Percentiles rank a stretch among this genome's conserved stretches.
These are phyloP conservation scores for Dipus sagitta DNA, from an alignment of 2,797 vertebrate species.

Conservation along the genomic window DNA sequence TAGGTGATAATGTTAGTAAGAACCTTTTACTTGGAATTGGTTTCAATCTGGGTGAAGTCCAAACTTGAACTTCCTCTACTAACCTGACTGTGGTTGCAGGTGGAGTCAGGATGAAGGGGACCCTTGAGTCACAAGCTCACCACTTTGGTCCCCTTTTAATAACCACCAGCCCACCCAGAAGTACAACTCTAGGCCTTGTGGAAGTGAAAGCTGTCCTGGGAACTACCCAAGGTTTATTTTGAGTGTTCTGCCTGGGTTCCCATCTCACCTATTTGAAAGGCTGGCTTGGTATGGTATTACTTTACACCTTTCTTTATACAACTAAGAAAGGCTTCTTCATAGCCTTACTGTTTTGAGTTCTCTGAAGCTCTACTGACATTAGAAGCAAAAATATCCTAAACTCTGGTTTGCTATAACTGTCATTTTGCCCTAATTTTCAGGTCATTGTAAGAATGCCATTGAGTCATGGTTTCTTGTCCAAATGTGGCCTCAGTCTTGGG, in stretches of 20 bases:
- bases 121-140: neutral
- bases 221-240: neutral
- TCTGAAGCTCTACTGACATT: neutral
- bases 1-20: neutral
- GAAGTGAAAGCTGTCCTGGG: conserved; percentile 67
- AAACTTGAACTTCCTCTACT: conserved; percentile 11
- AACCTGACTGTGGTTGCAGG: conserved; percentile 44
- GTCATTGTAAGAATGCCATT: neutral
- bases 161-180: conserved; percentile 47
- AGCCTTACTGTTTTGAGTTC: neutral
- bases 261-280: conserved; percentile 19
- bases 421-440: neutral
- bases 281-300: neutral
- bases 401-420: neutral
- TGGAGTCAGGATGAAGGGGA: conserved; percentile 1
- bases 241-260: neutral
- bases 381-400: neutral
- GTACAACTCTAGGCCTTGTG: conserved; percentile 40
- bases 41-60: neutral
- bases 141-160: neutral
- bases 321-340: neutral
- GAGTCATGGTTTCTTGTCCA: neutral
- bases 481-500: neutral
- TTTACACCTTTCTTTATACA: neutral
- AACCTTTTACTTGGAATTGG: neutral